Evolutionary conservation across 1,140 invertebrate genomes (phyloP), one percentile per base, ranked within the genome.

Genomic region (Zaprionus inermis): DNA sequence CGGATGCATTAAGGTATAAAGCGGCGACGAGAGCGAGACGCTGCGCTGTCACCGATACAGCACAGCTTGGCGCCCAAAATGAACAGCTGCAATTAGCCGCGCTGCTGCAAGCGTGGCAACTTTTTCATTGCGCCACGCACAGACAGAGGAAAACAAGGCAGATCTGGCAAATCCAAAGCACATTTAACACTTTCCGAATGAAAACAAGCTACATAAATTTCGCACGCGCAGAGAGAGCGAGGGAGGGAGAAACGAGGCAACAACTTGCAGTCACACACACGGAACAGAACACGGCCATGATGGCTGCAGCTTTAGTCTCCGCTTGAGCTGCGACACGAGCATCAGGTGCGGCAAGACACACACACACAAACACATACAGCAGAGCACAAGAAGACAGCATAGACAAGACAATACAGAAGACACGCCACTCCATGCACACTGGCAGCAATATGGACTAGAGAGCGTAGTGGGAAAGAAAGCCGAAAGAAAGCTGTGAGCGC

Each of bases 191-290:
- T 79, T 81, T 88, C 72, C 76, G 65, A 86, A 78, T 75, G 80
- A 54, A 70, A 88, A 88, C 80, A 77, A 78, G 79, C 83, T 79
- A 79, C 83, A 86, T 83, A 88, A 83, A 86, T 86, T 79, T 83
- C 71, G 59, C 52, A 52, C 51, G 67, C 66, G 57, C 59, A 58
- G 6, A 24, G 28, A 60, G 46, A 6, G 32, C 9, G 18, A 11
- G 32, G 32, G 30, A 7, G 7, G 10, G 58, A 55, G 44, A 65
- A 79, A 34, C 69, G 58, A 64, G 75, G 72, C 24, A 67, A 84
- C 85, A 85, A 85, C 78, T 85, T 81, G 68, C 79, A 64, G 60
- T 68, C 63, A 72, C 55, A 72, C 28, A 38, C 14, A 38, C 12
- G 36, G 36, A 38, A 38, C 14, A n/a, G 14, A 36, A 68, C 46